phyloP scores from a whole-genome alignment of 2,888 invertebrate species.

The Mimas tiliae region DNA sequence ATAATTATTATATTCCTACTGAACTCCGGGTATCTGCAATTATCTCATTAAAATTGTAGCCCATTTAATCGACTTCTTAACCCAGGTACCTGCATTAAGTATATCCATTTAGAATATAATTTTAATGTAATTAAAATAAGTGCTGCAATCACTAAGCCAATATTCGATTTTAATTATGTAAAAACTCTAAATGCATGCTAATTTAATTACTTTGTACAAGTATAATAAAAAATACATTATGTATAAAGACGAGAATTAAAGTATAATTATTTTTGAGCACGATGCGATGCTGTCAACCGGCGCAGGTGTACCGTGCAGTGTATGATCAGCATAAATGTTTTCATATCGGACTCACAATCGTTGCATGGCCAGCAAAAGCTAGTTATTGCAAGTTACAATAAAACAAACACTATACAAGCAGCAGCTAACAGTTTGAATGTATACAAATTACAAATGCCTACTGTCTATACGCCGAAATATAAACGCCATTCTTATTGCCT shows the following conservation, averaged over 20 bases:
- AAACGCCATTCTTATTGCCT: background rate
- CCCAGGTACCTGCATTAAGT: background rate
- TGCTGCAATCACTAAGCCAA: background rate
- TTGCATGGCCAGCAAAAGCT: slow-evolving; percentile 2
- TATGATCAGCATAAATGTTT: slow-evolving; percentile 15
- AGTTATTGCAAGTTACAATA: slow-evolving; percentile 21
- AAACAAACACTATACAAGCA: slow-evolving; percentile 20
- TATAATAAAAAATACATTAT: background rate
- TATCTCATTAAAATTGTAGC: slow-evolving; percentile 4
- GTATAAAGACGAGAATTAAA: background rate
- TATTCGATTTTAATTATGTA: slow-evolving; percentile 3
- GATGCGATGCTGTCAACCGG: slow-evolving; percentile 23
- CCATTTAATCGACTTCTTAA: slow-evolving; percentile 6
- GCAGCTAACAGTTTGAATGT: slow-evolving; percentile 5
- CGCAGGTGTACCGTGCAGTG: slow-evolving; percentile 27
- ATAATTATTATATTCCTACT: background rate
- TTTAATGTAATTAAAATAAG: slow-evolving; percentile 7
- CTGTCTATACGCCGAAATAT: background rate
- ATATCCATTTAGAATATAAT: background rate
- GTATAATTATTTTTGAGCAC: background rate
- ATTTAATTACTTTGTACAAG: background rate
- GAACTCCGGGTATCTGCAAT: background rate
- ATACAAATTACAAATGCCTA: background rate
- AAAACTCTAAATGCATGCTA: background rate
- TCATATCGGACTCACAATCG: slow-evolving; percentile 10